Conservation (phyloP, 2,888 invertebrate genomes). For the Erebia palarica region DNA sequence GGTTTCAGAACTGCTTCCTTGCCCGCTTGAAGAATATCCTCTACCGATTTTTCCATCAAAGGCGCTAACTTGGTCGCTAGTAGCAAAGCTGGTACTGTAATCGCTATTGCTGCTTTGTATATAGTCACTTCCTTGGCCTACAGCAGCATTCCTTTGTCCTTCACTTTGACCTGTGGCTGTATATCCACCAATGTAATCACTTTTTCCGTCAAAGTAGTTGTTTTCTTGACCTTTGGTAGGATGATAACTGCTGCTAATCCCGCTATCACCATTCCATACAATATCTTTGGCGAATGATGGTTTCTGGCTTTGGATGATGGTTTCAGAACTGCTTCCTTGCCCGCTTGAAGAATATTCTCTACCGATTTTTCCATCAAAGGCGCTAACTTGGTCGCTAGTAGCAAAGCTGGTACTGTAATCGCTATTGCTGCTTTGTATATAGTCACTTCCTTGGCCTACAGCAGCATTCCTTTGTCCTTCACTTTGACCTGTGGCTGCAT, state of each 20-base stretch:
- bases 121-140: not conserved
- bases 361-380: not conserved
- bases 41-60: not conserved
- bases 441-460: not conserved
- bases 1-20: conserved; percentile 2
- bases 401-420: not conserved
- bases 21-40: not conserved
- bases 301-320: no score
- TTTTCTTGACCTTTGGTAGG: no score
- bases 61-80: not conserved
- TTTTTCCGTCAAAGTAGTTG: no score
- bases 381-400: not conserved
- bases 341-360: not conserved
- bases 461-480: not conserved
- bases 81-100: not conserved
- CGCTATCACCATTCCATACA: no score
- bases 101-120: not conserved
- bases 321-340: not conserved
- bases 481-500: not conserved
- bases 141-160: not conserved
- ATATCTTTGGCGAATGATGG: no score
- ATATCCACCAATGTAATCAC: no score
- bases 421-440: not conserved
- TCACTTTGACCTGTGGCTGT: no score
- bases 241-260: no score